These are phyloP conservation scores for Ornithoptera alexandrae DNA, from an alignment of 2,888 invertebrate species.

Conservation along the genomic window DNA sequence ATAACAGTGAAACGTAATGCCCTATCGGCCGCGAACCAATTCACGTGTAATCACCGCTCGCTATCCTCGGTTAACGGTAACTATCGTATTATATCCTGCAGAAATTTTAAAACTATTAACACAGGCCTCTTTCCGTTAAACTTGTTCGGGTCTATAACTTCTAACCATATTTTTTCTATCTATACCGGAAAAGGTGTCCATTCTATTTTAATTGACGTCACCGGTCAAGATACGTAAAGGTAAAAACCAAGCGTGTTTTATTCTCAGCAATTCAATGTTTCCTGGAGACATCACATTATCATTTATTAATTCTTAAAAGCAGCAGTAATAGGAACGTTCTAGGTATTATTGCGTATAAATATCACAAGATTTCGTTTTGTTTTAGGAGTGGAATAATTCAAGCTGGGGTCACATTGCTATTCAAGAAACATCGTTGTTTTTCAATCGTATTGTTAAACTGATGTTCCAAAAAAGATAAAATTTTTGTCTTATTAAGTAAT, in stretches of 20 bases:
- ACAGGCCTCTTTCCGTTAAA: slow-evolving; percentile 58
- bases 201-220: slow-evolving; percentile 22
- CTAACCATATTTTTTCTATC: slow-evolving; percentile 5
- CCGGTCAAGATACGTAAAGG: slow-evolving; percentile 9
- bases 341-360: slow-evolving; percentile 31
- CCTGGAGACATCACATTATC: slow-evolving; percentile 32
- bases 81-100: slow-evolving; percentile 52
- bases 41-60: slow-evolving; percentile 56
- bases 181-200: slow-evolving; percentile 12
- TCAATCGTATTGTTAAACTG: slow-evolving; percentile 32
- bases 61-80: slow-evolving; percentile 69
- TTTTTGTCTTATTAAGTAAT: slow-evolving; percentile 41
- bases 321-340: slow-evolving; percentile 38
- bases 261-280: not conserved
- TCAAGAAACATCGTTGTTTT: slow-evolving; percentile 36
- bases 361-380: slow-evolving; percentile 26
- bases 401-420: slow-evolving; percentile 39
- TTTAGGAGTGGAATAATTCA: slow-evolving; percentile 30
- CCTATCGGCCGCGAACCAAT: slow-evolving; percentile 61
- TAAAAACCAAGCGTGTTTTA: slow-evolving; percentile 4
- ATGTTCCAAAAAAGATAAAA: slow-evolving; percentile 32
- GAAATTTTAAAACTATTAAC: slow-evolving; percentile 45
- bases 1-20: slow-evolving; percentile 46
- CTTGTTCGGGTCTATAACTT: slow-evolving; percentile 42
- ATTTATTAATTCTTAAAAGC: slow-evolving; percentile 46